Percentiles rank a stretch among this genome's conserved stretches.
phyloP scores from a whole-genome alignment of 2,113 vertebrate species.

The Poecile atricapillus region DNA sequence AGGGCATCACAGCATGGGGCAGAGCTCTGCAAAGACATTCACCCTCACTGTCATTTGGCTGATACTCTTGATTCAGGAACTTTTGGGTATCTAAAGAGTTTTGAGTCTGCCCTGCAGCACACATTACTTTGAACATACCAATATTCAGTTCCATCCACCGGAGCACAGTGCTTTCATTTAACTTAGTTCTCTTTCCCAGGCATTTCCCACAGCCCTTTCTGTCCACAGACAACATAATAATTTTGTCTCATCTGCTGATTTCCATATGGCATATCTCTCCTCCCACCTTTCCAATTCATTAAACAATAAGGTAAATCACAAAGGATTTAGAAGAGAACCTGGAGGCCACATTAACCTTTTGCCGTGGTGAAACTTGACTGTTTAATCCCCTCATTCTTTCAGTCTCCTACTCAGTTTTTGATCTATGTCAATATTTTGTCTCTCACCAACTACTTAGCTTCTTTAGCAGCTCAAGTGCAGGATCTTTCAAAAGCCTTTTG shows the following conservation, averaged over 20 bases:
- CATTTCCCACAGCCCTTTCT: neutral
- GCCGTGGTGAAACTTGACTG: constrained; percentile 1
- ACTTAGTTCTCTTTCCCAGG: neutral
- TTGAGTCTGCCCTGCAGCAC: neutral
- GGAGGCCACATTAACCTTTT: constrained; percentile 40
- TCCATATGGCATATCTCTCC: neutral
- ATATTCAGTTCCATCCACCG: neutral
- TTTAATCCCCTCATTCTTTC: constrained; percentile 49
- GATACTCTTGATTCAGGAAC: neutral
- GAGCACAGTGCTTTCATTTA: fast-evolving
- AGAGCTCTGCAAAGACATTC: neutral
- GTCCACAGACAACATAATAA: neutral
- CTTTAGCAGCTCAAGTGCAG: constrained; percentile 3
- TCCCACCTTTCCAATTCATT: constrained; percentile 39
- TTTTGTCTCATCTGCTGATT: constrained; percentile 14
- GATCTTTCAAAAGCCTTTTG: constrained; percentile 46
- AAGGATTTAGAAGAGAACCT: constrained; percentile 23
- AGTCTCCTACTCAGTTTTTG: constrained; percentile 38
- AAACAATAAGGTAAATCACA: constrained; percentile 36
- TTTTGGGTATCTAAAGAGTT: neutral
- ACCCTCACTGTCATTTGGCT: neutral
- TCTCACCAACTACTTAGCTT: constrained; percentile 34
- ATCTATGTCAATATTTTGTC: constrained; percentile 55
- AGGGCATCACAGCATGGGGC: neutral
- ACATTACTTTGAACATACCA: neutral